Percentiles rank a stretch among this genome's conserved stretches.
These are phyloP conservation scores for Xerus rutilus DNA, from an alignment of 2,797 vertebrate genomes.

Conservation along the genomic window DNA sequence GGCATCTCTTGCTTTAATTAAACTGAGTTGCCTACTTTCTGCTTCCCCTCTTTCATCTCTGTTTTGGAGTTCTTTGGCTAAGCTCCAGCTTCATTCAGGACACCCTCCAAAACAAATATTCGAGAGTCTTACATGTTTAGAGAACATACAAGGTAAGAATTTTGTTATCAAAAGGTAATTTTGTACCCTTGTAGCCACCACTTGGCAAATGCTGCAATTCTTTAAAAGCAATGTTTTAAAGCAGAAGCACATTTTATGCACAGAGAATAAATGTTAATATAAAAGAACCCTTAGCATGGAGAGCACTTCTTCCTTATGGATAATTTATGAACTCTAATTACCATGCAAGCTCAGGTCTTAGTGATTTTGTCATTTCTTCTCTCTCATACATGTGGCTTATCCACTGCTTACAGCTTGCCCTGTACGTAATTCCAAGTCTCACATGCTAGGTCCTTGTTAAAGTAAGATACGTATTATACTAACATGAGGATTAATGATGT, in stretches of 20 bases:
- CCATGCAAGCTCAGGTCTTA: neutral
- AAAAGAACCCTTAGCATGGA: neutral
- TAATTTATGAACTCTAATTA: neutral
- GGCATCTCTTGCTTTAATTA: neutral
- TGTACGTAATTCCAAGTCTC: neutral
- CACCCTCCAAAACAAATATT: conserved; percentile 36
- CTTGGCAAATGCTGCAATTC: conserved; percentile 10
- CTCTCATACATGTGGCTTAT: neutral
- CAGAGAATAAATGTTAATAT: neutral
- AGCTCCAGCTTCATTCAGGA: neutral
- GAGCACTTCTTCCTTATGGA: neutral
- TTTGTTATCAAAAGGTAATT: conserved; percentile 34
- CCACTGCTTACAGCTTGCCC: neutral
- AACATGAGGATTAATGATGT: neutral
- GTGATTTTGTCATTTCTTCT: neutral
- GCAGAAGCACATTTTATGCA: neutral
- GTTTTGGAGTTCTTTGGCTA: neutral
- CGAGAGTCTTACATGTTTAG: neutral
- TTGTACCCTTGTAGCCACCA: neutral
- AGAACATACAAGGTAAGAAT: conserved; percentile 21
- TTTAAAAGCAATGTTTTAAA: conserved; percentile 3
- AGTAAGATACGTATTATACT: neutral
- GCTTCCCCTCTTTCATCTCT: neutral
- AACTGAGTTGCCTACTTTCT: neutral
- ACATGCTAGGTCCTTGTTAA: neutral